Base-by-base conservation (phyloP, 2,797 vertebrate genomes). In the Neoniphon sammara region DNA sequence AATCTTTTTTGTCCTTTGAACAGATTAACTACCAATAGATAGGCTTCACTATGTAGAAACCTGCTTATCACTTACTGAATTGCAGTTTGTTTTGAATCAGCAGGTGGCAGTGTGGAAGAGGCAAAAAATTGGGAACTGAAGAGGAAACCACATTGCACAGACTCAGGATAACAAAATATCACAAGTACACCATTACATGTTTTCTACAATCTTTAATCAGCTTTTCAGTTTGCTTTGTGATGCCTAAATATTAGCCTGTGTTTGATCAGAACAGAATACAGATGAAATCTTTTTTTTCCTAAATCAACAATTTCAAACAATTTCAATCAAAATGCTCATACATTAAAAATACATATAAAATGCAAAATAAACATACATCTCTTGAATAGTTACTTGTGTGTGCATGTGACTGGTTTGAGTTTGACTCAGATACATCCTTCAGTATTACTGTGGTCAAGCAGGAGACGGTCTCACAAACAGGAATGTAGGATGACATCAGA, bases 151-250 rank as follows among this genome's bases (percentile, higher is more conserved):
- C 36, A 47, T 18, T 42, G 7, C 21, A 20, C 31, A 7, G 15
- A 62, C 27, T 53, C 7, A 31, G 42, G n/a, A 63, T 8, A 31
- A 62, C 21, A 80, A 61, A 60, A 63, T 20, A 59, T 5, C 3
- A 66, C 17, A 42, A 42, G 27, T 9, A 21, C 36, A 5, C 46
- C 15, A 14, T 50, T 31, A 57, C 21, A 57, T 79, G 80, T 87
- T 85, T 85, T 87, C 87, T 92, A 89, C 72, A 78, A 87, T 85
- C 89, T 93, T 93, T 93, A 91, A 93, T 93, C 80, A 86, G 85
- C 87, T 85, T 87, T 84, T 70, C 80, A 85, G 80, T 88, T 88
- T 81, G 85, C 69, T 85, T 85, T 75, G 70, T 65, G 79, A 81
- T 52, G 70, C 74, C 87, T 86, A 88, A 64, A 78, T 79, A 81